Base-by-base conservation (phyloP, 1,140 invertebrate species). In the Papilio glaucus region DNA sequence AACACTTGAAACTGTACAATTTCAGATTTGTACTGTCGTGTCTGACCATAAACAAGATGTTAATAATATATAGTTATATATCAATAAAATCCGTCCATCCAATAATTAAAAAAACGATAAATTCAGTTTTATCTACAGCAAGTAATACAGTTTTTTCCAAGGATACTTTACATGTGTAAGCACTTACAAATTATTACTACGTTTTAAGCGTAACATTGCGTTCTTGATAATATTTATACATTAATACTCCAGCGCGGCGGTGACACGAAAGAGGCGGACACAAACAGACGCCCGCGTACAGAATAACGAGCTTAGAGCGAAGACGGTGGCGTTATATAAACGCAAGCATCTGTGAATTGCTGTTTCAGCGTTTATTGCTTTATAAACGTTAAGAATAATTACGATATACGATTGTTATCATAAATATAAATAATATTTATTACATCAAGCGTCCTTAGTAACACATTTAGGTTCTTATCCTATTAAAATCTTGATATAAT, bases 291-390 rank as follows among this genome's bases (percentile, higher is more conserved):
- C 49, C 49, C 10, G 49, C 49, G 29, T 33, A 33, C 29, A 57
- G 49, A 57, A 21, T 57, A 57, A 57, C 49, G 49, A 57, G 49
- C 49, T 57, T 57, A 57, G 21, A 57, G 49, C 49, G 21, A 26
- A 21, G 9, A 57, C 49, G 49, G 49, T 26, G 49, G 49, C 49
- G 49, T 57, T 24, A 57, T 57, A 24, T 57, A 57, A 57, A 57
- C 49, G 49, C 49, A 57, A 57, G 49, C 49, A 57, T 57, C 49
- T 57, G 49, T 57, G 49, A 57, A 57, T 24, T 57, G 49, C 49
- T 57, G 49, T 57, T 57, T 57, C 49, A 57, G 49, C 9, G 49
- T 57, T 57, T 57, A 57, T 57, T 26, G 49, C 49, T 57, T 57
- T 57, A 57, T 57, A 57, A 57, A 57, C 49, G 49, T 57, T 24